phyloP scores from a whole-genome alignment of 1,140 invertebrate genomes.

The Aricia agestis region DNA sequence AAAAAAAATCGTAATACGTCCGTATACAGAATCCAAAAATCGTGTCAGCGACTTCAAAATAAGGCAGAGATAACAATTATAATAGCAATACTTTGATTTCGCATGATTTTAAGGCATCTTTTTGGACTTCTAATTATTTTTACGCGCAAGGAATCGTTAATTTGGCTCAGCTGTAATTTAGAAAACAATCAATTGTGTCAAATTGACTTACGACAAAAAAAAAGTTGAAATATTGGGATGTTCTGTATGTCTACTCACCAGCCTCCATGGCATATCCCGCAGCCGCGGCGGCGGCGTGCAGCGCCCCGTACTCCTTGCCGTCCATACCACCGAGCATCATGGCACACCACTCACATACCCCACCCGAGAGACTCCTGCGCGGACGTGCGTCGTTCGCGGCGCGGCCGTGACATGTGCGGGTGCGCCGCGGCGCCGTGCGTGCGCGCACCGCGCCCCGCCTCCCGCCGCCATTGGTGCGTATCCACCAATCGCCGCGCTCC shows the following conservation, averaged over 20 bases:
- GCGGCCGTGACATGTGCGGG: slow-evolving; percentile 27
- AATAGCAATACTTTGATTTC: no score
- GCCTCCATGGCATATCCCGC: slow-evolving; percentile 61
- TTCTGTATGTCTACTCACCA: slow-evolving; percentile 32
- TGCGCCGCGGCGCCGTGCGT: slow-evolving; percentile 43
- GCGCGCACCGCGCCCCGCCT: slow-evolving; percentile 49
- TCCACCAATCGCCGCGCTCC: slow-evolving; percentile 67
- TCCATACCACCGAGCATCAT: slow-evolving; percentile 68
- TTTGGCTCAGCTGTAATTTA: no score
- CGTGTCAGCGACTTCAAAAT: no score
- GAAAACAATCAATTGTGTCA: no score
- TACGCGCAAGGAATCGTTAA: no score
- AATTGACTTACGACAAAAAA: no score
- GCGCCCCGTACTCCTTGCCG: slow-evolving; percentile 68
- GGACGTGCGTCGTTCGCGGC: slow-evolving; percentile 37
- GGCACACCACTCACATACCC: slow-evolving; percentile 46
- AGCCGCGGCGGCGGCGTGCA: slow-evolving; percentile 62
- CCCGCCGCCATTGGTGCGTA: slow-evolving; percentile 58
- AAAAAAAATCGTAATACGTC: no score
- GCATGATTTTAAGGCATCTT: no score
- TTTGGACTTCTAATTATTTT: no score
- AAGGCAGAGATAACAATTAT: no score
- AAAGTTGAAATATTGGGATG: no score
- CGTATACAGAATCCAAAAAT: no score
- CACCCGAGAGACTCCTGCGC: slow-evolving; percentile 26